Evolutionary conservation across 2,888 invertebrate genomes (phyloP).

Genomic region (Lydus trimaculatus): DNA sequence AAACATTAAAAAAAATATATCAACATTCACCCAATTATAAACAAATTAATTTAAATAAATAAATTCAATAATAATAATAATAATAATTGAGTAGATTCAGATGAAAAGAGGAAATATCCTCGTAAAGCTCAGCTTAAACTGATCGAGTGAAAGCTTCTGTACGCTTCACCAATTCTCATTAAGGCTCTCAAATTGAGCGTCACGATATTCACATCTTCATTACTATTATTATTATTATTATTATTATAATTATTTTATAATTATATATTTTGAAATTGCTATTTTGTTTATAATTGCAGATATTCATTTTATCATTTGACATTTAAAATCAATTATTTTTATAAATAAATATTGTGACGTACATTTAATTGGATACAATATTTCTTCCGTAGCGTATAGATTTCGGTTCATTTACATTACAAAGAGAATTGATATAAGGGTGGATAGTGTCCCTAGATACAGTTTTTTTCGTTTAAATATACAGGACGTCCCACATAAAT

Average conservation of each 20-base stretch:
- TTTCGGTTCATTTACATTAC: no score
- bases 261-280: not conserved
- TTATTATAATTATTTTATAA: conserved; percentile 1
- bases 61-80: no score
- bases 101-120: not conserved
- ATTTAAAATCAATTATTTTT: not conserved
- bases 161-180: not conserved
- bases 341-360: not conserved
- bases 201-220: not conserved
- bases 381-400: not conserved
- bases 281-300: conserved; percentile 5
- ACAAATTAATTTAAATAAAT: not conserved
- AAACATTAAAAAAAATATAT: conserved; percentile 34
- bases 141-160: not conserved
- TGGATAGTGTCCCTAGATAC: no score
- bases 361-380: not conserved
- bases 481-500: no score
- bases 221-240: not conserved
- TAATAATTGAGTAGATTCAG: not conserved
- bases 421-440: no score
- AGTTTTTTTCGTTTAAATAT: no score
- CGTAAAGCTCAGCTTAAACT: not conserved
- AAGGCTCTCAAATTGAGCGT: not conserved
- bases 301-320: not conserved
- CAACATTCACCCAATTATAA: conserved; percentile 6